A percentile compares a stretch with the other conserved stretches of the same genome.
Conservation (phyloP, 1,140 invertebrate genomes). For the Plectrocnemia conspersa region DNA sequence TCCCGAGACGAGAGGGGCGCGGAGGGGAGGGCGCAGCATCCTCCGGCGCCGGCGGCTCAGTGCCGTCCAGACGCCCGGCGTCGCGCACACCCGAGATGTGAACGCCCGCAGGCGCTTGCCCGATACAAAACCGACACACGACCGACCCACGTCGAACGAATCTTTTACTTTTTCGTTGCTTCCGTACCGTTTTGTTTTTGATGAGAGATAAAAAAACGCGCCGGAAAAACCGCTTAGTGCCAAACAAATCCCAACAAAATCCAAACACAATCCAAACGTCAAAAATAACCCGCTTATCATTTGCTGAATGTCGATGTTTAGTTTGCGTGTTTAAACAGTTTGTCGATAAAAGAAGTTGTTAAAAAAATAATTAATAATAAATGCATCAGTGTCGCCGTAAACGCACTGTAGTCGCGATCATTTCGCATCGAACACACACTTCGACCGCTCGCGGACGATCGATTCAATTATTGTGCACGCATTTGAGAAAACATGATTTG, state of each 20-base stretch:
- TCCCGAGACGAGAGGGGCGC: slow-evolving; percentile 42
- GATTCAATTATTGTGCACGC: too few relatives aligned
- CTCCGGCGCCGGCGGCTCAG: slow-evolving; percentile 40
- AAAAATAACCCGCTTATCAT: background rate
- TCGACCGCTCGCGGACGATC: too few relatives aligned
- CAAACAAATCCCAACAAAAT: background rate
- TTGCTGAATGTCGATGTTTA: background rate
- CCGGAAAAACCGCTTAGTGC: background rate
- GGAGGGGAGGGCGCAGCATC: slow-evolving; percentile 13
- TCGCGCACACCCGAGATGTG: slow-evolving; percentile 28
- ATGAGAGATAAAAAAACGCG: background rate
- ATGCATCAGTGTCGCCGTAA: too few relatives aligned
- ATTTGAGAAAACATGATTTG: too few relatives aligned
- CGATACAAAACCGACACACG: slow-evolving; percentile 26
- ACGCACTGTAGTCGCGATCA: too few relatives aligned
- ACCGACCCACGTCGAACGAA: slow-evolving; percentile 17
- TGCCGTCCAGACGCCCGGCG: slow-evolving; percentile 39
- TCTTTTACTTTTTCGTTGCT: slow-evolving; percentile 21
- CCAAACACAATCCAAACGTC: background rate
- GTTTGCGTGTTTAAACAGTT: slow-evolving; percentile 5
- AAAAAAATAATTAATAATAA: too few relatives aligned
- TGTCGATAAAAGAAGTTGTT: too few relatives aligned
- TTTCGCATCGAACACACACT: too few relatives aligned
- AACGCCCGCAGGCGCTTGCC: slow-evolving; percentile 27
- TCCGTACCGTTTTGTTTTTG: background rate